Base-by-base conservation (phyloP, 2,888 invertebrate species). In the Erpobdella octoculata region DNA sequence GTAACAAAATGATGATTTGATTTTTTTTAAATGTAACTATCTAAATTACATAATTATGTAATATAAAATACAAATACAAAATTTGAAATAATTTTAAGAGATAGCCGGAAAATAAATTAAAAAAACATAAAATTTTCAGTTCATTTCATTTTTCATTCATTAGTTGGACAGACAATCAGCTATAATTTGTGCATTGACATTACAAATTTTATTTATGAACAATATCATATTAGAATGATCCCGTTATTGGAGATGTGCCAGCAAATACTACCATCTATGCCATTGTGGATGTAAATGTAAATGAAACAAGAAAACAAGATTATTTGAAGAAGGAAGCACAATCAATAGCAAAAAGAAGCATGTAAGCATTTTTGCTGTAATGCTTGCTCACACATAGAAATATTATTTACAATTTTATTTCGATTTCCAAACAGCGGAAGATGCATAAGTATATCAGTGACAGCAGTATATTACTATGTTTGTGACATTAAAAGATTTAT, bases 211-310 rank as follows among this genome's bases (percentile, higher is more conserved):
- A 12, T 38, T 65, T 18, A 31, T 33, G n/a, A 64, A 33, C 35
- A 33, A 15, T 41, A 15, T 53, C 21, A 2, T 25, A 18, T 31
- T 48, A 68, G 68, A 48, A 48, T 31, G 31, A 48, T 8, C 25
- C 28, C 21, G 41, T n/a, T n/a, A 25, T 76, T 25, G 75, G 74
- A 12, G 71, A 71, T 38, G 41, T 76, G n/a, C 74, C 66, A 31
- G 76, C 76, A 15, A 76, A 76, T 37, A 70, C 74, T 15, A 75
- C 74, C n/a, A 53, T 75, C 21, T 53, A 72, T 38, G 73, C 76
- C 9, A 73, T 75, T 8, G 75, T 76, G 0, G 62, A 53, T 36
- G 75, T 76, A 2, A 69, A 70, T 48, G 46, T 72, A n/a, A 38
- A 70, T 37, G 70, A 36, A 21, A 37, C 36, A 15, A 37, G 37